Conservation (phyloP, 2,797 vertebrate genomes). For the Acanthurus tractus region DNA sequence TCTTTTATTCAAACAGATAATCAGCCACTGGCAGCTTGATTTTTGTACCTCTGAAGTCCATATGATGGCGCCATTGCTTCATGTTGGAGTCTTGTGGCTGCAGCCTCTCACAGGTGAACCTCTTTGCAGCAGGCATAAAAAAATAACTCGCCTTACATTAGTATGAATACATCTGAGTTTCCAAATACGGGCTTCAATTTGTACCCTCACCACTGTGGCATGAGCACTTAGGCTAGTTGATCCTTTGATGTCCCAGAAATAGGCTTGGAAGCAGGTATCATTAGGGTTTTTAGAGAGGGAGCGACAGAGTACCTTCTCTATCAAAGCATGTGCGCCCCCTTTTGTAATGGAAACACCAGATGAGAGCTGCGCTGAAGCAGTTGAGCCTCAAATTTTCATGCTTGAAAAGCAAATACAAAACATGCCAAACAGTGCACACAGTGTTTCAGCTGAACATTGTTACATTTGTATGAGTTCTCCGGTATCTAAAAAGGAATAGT, state of each 20-base stretch:
- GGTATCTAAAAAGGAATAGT: neutral
- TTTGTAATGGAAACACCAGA: conserved; percentile 68
- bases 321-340: conserved; percentile 71
- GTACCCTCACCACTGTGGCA: conserved; percentile 61
- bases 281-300: conserved; percentile 68
- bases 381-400: conserved; percentile 34
- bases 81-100: neutral
- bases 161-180: conserved; percentile 64
- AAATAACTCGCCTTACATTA: conserved; percentile 48
- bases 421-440: conserved; percentile 22
- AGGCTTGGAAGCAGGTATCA: conserved; percentile 74
- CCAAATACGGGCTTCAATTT: conserved; percentile 55
- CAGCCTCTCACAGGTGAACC: neutral
- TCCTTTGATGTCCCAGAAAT: conserved; percentile 80
- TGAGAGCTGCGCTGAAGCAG: conserved; percentile 58
- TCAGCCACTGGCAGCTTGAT: neutral
- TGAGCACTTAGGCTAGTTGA: conserved; percentile 75
- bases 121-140: conserved; percentile 18
- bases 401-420: conserved; percentile 53
- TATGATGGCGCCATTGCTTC: conserved; percentile 71
- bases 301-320: conserved; percentile 54
- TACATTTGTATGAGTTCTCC: neutral
- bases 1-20: conserved; percentile 31
- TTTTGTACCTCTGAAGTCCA: conserved; percentile 44
- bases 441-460: neutral